A percentile compares a stretch with the other conserved stretches of the same genome.
Evolutionary conservation across 2,888 invertebrate genomes (phyloP).

Genomic region (Eustalomyia histrio): DNA sequence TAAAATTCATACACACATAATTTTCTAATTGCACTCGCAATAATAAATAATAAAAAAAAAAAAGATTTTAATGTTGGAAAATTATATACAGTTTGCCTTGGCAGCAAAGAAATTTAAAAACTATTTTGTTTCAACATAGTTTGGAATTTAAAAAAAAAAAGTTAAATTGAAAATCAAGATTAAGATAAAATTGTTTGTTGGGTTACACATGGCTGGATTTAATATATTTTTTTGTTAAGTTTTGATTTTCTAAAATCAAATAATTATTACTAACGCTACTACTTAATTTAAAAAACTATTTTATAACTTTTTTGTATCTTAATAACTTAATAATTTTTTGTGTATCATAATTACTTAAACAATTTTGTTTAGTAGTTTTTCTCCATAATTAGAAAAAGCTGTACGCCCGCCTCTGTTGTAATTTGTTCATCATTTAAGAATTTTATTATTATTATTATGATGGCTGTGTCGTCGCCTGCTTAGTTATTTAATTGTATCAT

Average conservation of each 20-base stretch:
- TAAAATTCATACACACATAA: constrained; percentile 41
- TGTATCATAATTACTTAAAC: background rate
- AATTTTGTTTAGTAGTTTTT: background rate
- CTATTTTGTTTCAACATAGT: background rate
- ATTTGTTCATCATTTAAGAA: background rate
- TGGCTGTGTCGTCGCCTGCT: background rate
- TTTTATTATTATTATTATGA: background rate
- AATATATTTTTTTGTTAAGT: background rate
- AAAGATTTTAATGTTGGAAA: constrained; percentile 30
- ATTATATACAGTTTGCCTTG: constrained; percentile 12
- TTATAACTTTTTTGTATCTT: background rate
- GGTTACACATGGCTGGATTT: constrained; percentile 42
- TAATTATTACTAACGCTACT: background rate
- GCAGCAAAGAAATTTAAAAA: background rate
- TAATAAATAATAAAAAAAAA: constrained; percentile 43
- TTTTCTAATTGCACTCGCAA: constrained; percentile 37
- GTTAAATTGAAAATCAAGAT: constrained; percentile 12
- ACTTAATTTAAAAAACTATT: background rate
- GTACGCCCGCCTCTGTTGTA: background rate
- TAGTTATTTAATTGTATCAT: constrained; percentile 13
- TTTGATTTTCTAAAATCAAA: background rate
- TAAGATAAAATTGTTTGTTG: constrained; percentile 47
- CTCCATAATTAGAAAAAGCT: background rate
- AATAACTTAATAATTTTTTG: background rate
- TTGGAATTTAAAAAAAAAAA: background rate